Conservation (phyloP, 2,797 vertebrate species). For the Ceyx erithaca region DNA sequence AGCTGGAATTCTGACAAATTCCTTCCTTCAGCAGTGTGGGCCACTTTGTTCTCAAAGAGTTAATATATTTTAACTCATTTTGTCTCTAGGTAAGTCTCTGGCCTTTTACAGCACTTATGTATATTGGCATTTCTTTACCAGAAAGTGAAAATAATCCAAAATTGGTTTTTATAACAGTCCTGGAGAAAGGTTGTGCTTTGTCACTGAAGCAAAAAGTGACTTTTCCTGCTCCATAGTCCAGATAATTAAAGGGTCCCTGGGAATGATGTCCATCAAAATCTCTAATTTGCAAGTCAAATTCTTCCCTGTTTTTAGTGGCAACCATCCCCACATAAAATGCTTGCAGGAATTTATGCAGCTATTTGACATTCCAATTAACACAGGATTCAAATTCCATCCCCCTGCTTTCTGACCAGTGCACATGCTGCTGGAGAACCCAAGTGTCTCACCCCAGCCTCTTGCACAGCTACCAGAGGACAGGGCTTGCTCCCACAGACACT, state of each 20-base stretch:
- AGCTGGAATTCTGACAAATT: background rate
- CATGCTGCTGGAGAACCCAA: too few species aligned
- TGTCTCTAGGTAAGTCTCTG: background rate
- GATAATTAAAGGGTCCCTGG: background rate
- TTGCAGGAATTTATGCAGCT: background rate
- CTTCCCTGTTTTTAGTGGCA: background rate
- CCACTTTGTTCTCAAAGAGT: background rate
- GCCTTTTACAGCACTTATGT: background rate
- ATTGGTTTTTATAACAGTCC: background rate
- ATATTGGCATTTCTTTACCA: background rate
- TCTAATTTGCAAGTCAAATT: background rate
- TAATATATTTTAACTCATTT: background rate
- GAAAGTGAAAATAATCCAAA: background rate
- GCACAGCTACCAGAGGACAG: too few species aligned
- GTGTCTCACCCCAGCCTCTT: too few species aligned
- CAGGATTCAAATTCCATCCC: background rate
- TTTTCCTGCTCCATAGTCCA: background rate
- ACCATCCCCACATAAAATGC: background rate
- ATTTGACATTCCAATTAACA: background rate
- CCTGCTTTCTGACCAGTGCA: too few species aligned
- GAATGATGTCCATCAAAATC: background rate
- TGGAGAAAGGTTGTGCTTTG: background rate
- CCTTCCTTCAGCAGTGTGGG: background rate
- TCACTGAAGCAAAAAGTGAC: background rate
- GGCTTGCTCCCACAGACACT: too few species aligned